Percentiles rank a stretch among this genome's conserved stretches.
Conservation (phyloP, 1,140 invertebrate species). For the Leptinotarsa texana region DNA sequence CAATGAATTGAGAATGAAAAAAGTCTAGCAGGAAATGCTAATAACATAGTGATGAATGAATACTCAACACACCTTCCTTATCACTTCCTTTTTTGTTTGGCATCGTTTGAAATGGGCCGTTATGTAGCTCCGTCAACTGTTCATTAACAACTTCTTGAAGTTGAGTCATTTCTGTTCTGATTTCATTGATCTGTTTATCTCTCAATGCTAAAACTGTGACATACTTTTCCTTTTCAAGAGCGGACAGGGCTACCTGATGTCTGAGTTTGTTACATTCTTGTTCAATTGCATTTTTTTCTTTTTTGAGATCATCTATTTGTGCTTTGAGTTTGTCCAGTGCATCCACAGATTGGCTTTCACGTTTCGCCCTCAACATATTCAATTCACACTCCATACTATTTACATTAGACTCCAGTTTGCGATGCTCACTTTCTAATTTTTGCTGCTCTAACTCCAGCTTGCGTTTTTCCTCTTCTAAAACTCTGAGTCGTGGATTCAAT, state of each 20-base stretch:
- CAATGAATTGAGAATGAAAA: no score
- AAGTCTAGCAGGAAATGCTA: no score
- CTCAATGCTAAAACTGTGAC: conserved; percentile 47
- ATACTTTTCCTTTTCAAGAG: conserved; percentile 52
- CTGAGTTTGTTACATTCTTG: conserved; percentile 42
- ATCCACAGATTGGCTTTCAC: conserved; percentile 17
- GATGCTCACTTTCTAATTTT: conserved; percentile 16
- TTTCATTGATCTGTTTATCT: conserved; percentile 51
- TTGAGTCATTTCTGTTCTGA: conserved; percentile 50
- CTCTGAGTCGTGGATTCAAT: conserved; percentile 27
- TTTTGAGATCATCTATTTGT: conserved; percentile 45
- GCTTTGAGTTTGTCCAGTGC: conserved; percentile 32
- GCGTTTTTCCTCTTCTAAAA: conserved; percentile 42
- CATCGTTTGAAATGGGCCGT: conserved; percentile 11
- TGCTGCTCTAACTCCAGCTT: conserved; percentile 17
- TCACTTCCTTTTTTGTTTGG: conserved; percentile 15
- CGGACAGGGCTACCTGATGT: conserved; percentile 46
- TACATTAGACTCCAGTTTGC: conserved; percentile 26
- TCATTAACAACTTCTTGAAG: conserved; percentile 51
- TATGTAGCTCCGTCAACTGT: conserved; percentile 49
- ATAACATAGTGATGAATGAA: neutral
- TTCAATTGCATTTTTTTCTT: conserved; percentile 40
- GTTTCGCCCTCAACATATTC: conserved; percentile 11
- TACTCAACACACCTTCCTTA: conserved; percentile 5
- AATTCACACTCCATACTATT: conserved; percentile 21